phyloP scores from a whole-genome alignment of 2,797 vertebrate genomes.

The Artibeus jamaicensis region DNA sequence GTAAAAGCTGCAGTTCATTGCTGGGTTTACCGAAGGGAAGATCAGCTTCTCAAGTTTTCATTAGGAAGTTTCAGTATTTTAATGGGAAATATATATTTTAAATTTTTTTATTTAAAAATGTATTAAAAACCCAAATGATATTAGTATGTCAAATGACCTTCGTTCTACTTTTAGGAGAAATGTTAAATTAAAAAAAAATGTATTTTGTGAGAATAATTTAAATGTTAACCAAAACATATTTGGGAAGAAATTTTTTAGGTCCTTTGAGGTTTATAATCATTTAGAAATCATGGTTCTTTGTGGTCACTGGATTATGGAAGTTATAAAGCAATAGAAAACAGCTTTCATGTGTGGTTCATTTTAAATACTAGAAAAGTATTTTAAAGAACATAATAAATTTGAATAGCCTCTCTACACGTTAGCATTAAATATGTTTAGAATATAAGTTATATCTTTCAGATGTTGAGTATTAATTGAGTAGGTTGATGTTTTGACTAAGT shows the following conservation, averaged over 20 bases:
- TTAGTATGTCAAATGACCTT: neutral
- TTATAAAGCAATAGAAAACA: neutral
- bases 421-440: neutral
- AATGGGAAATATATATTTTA: neutral
- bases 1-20: neutral
- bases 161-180: neutral
- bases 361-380: neutral
- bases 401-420: neutral
- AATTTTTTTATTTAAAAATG: constrained; percentile 12
- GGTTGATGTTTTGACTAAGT: neutral
- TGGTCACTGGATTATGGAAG: neutral
- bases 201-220: neutral
- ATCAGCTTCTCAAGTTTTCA: neutral
- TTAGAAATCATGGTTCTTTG: neutral
- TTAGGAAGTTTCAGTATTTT: neutral
- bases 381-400: neutral
- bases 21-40: neutral
- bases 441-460: neutral
- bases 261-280: neutral
- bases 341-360: neutral
- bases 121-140: neutral
- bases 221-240: neutral
- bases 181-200: neutral
- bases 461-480: neutral
- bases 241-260: neutral